Percentiles rank a stretch among this genome's conserved stretches.
phyloP scores from a whole-genome alignment of 2,797 vertebrate species.

The Chiroxiphia lanceolata region DNA sequence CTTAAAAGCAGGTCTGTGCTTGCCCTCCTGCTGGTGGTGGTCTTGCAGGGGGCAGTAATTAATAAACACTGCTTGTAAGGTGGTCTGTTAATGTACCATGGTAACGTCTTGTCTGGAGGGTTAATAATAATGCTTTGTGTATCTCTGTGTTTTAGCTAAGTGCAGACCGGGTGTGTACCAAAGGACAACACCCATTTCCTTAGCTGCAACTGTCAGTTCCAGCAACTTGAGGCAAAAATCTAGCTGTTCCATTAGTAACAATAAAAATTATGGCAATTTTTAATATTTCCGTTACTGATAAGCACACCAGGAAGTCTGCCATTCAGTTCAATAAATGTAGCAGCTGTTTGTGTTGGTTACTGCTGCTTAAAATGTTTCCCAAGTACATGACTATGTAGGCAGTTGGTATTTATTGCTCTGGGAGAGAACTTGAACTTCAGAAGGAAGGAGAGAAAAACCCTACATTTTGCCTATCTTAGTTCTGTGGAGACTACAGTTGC shows the following conservation, averaged over 20 bases:
- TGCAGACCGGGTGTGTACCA: rapidly evolving
- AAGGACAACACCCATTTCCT: neutral
- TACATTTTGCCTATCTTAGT: neutral
- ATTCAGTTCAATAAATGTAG: neutral
- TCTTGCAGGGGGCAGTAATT: neutral
- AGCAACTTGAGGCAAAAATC: neutral
- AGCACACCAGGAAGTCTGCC: neutral
- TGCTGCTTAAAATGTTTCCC: neutral
- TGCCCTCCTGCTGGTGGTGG: neutral
- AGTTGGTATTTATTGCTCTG: neutral
- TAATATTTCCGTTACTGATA: neutral
- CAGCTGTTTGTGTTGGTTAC: neutral
- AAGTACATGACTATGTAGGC: neutral
- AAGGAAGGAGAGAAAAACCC: neutral
- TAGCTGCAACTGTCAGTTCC: neutral
- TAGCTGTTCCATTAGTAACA: neutral
- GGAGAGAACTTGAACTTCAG: neutral
- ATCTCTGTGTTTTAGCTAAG: neutral
- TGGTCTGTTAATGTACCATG: neutral
- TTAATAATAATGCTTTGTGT: neutral
- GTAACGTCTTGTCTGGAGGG: neutral
- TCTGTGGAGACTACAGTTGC: neutral
- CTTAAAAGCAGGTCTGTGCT: neutral
- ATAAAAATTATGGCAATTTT: neutral
- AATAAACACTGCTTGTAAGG: neutral